Evolutionary conservation across 2,888 invertebrate genomes (phyloP).

Genomic region (Netelia inedita): DNA sequence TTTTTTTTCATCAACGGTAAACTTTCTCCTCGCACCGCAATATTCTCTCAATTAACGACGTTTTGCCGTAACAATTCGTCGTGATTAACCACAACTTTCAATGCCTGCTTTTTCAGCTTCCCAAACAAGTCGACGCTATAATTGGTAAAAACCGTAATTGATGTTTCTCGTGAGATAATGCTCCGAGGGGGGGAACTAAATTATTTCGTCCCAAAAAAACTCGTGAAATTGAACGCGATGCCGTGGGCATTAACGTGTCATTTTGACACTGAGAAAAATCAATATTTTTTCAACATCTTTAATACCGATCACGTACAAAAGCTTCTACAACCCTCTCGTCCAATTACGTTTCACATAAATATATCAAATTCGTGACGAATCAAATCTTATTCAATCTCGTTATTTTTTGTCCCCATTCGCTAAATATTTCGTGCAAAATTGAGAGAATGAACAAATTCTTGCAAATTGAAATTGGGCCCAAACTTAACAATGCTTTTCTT

Average conservation of each 20-base stretch:
- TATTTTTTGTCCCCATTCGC: too few species aligned
- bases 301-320: too few species aligned
- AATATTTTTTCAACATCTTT: too few species aligned
- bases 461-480: too few species aligned
- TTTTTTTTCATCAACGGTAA: background rate
- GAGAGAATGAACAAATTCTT: too few species aligned
- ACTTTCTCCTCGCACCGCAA: constrained; percentile 39
- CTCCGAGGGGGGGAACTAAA: background rate
- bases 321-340: too few species aligned
- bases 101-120: background rate
- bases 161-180: background rate
- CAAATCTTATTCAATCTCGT: too few species aligned
- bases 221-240: constrained; percentile 24
- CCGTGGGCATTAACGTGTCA: background rate
- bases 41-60: constrained; percentile 1
- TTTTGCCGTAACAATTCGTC: constrained; percentile 20
- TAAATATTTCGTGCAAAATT: too few species aligned
- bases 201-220: constrained; percentile 37
- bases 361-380: too few species aligned
- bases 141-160: background rate
- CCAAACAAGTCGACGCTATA: background rate
- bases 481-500: too few species aligned
- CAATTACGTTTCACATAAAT: too few species aligned
- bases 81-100: constrained; percentile 20
- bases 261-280: background rate